Percentiles rank a stretch among this genome's conserved stretches.
phyloP scores from a whole-genome alignment of 30 jellyfish, hydroid and myxozoan genomes.

The Aurelia sp. region DNA sequence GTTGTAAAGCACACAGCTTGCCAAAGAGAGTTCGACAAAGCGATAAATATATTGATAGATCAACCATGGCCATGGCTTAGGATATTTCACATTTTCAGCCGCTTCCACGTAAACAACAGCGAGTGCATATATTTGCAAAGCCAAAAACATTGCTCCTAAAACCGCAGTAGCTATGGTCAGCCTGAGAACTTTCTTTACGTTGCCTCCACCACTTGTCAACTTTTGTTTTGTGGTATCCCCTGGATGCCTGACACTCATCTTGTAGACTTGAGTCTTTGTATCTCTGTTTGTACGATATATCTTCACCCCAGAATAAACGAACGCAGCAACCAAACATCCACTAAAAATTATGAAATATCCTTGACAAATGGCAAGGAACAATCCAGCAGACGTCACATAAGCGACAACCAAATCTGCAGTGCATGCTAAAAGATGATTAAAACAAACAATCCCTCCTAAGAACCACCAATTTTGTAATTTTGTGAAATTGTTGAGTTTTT shows the following conservation, averaged over 20 bases:
- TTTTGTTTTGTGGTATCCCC: background rate
- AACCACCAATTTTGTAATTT: slow-evolving; percentile 70
- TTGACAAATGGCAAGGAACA: slow-evolving; percentile 69
- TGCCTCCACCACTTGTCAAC: background rate
- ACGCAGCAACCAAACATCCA: slow-evolving; percentile 46
- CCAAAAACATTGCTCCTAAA: slow-evolving; percentile 53
- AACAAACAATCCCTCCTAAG: slow-evolving; percentile 32
- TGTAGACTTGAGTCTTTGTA: slow-evolving; percentile 31
- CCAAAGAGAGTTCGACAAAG: slow-evolving; percentile 55
- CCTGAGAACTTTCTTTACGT: slow-evolving; percentile 65
- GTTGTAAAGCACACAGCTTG: slow-evolving; percentile 42
- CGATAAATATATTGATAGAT: slow-evolving; percentile 58
- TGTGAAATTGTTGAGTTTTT: slow-evolving; percentile 28
- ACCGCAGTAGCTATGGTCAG: slow-evolving; percentile 54
- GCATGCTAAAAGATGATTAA: slow-evolving; percentile 50
- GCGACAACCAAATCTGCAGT: slow-evolving; percentile 71
- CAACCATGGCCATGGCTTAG: slow-evolving; percentile 82
- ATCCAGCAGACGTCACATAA: slow-evolving; percentile 29
- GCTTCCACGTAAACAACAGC: slow-evolving; percentile 27
- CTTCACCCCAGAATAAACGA: slow-evolving; percentile 40
- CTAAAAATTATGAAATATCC: slow-evolving; percentile 70
- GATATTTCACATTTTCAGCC: background rate
- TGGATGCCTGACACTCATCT: slow-evolving; percentile 8
- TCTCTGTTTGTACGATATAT: slow-evolving; percentile 33
- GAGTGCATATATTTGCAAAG: slow-evolving; percentile 65